These are phyloP conservation scores for Andrena marginata DNA, from an alignment of 2,888 invertebrate species.

Conservation along the genomic window DNA sequence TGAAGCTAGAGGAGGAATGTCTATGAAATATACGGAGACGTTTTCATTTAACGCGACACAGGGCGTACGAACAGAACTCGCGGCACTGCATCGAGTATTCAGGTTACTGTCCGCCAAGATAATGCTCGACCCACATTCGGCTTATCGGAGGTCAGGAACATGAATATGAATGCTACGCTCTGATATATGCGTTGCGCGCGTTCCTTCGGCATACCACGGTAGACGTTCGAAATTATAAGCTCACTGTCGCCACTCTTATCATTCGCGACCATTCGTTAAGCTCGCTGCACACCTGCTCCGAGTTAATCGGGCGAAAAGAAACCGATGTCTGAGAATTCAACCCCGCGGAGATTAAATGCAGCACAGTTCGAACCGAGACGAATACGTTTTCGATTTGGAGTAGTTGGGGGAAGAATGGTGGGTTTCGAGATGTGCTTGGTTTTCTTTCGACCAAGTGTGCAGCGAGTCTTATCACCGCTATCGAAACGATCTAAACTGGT, in stretches of 20 bases:
- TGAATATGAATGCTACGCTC: constrained; percentile 39
- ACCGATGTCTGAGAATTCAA: neutral
- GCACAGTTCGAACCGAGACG: neutral
- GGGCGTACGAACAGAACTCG: neutral
- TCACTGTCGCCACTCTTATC: constrained; percentile 1
- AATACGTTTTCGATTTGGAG: neutral
- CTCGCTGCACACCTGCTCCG: neutral
- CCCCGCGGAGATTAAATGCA: no score
- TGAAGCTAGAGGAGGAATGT: neutral
- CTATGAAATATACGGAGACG: constrained; percentile 5
- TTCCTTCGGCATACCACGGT: constrained; percentile 8
- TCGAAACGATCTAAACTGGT: constrained; percentile 1
- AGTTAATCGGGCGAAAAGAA: neutral
- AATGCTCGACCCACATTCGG: constrained; percentile 42
- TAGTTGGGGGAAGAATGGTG: neutral
- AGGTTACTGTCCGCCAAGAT: constrained; percentile 26
- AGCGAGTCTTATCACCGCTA: neutral
- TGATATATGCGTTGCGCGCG: constrained; percentile 8
- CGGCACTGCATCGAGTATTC: constrained; percentile 6
- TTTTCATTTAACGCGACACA: neutral
- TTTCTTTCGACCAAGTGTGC: neutral
- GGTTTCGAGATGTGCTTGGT: neutral
- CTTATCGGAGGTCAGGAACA: constrained; percentile 48
- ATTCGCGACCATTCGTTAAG: neutral
- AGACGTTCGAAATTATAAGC: constrained; percentile 3